phyloP scores from a whole-genome alignment of 2,113 vertebrate species.

The Solea solea region DNA sequence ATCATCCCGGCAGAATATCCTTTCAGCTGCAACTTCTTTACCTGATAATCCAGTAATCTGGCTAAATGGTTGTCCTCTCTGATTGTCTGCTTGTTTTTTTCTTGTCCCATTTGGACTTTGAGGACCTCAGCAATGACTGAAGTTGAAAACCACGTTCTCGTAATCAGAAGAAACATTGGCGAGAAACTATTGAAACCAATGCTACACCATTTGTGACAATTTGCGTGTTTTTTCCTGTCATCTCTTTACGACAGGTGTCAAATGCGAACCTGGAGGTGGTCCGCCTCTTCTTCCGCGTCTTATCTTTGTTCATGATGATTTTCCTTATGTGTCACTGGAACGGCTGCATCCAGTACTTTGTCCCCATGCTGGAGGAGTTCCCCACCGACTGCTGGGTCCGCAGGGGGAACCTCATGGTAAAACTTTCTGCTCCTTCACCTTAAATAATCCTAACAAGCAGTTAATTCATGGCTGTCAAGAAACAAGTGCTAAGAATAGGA shows the following conservation, averaged over 20 bases:
- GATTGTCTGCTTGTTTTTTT: no score
- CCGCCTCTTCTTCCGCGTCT: conserved; percentile 72
- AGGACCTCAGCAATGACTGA: no score
- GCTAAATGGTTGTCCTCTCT: no score
- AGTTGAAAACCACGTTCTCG: no score
- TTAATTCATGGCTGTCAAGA: neutral
- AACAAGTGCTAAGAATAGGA: no score
- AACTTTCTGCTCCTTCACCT: neutral
- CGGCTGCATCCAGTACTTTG: conserved; percentile 83
- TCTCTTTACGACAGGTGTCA: conserved; percentile 68
- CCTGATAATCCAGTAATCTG: no score
- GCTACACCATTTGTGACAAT: neutral
- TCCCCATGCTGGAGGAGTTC: conserved; percentile 82
- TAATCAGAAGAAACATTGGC: no score
- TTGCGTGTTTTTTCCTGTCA: neutral
- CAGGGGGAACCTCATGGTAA: conserved; percentile 81
- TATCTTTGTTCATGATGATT: conserved; percentile 81
- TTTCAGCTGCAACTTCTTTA: no score
- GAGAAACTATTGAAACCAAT: no score
- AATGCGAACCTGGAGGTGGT: conserved; percentile 79
- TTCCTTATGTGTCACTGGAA: conserved; percentile 84
- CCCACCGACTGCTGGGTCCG: conserved; percentile 80
- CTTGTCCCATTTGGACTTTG: no score
- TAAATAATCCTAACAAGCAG: no score
- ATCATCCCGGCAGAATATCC: no score